Base-by-base conservation (phyloP, 2,888 invertebrate genomes). In the Augochlorella aurata region DNA sequence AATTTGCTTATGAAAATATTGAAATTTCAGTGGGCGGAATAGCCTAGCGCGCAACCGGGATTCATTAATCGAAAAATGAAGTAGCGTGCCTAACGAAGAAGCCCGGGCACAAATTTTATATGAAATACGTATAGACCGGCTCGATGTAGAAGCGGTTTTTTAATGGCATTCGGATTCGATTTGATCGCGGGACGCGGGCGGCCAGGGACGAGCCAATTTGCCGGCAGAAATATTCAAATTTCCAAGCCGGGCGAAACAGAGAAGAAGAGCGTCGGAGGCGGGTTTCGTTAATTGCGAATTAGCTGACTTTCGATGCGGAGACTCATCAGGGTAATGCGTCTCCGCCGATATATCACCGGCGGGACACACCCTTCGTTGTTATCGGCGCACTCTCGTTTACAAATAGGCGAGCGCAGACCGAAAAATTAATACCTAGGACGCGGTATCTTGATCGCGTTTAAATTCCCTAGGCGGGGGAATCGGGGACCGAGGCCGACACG, bases 281-380 rank as follows among this genome's bases (percentile, higher is more conserved):
- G 3, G 49, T 45, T 68, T 49, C 50, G 71, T 75, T 75, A 79
- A 79, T 82, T 68, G 74, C 52, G 24, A 54, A 69, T 79, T 69
- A 79, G 65, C 52, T 70, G 44, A 77, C 69, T 77, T 79, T 74
- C 74, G 52, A 77, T 77, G 70, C 49, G 61, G 50, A 74, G 69
- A 76, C 79, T 86, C 84, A 84, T 86, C 84, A 84, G 61, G 73
- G 69, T 85, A 86, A 86, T 86, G 86, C 78, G 74, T 72, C 61
- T 65, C 45, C 21, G 68, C 54, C 67, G 68, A 77, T 85, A 79
- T 82, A 86, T 81, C 79, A 69, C 63, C n/a, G 2, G 52, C 16
- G 29, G 29, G 65, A 61, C 83, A 68, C 81, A 54, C 74, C 75
- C 83, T 66, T 63, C 71, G 73, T 63, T 83, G 78, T 79, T 68